Conservation (phyloP, 1,140 invertebrate species). For the Caerostris darwini region DNA sequence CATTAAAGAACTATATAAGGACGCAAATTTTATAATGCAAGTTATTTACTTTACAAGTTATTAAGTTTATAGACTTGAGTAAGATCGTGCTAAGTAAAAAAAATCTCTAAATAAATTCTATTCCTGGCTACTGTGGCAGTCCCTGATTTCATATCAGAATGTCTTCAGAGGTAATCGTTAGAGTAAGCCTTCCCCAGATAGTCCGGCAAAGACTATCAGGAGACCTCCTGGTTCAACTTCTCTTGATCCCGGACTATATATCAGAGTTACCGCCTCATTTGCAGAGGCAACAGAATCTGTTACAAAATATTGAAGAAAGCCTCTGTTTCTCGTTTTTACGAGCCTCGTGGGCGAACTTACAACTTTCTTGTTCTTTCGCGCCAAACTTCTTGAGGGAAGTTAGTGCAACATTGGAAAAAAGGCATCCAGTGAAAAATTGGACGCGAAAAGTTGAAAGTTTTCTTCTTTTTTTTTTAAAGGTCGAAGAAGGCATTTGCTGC, state of each 20-base stretch:
- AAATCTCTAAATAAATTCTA: not conserved
- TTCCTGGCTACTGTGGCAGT: not conserved
- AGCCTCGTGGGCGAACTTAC: not conserved
- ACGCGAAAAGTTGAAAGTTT: not conserved
- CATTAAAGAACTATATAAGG: too few species aligned
- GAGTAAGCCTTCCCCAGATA: not conserved
- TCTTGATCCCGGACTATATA: not conserved
- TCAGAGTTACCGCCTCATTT: conserved; percentile 18
- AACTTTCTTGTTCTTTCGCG: not conserved
- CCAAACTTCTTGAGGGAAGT: not conserved
- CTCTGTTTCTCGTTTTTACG: not conserved
- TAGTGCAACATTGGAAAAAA: not conserved
- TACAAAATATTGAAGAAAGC: conserved; percentile 11
- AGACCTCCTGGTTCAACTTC: not conserved
- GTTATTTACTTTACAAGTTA: too few species aligned
- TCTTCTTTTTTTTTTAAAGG: not conserved
- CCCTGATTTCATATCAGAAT: not conserved
- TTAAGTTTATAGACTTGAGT: too few species aligned
- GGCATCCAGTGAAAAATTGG: not conserved
- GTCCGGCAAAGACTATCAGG: not conserved
- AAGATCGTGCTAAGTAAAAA: too few species aligned
- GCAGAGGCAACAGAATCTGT: not conserved
- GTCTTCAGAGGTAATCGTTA: not conserved
- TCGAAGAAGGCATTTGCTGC: not conserved
- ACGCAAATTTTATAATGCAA: too few species aligned